Base-by-base conservation (phyloP, 2,888 invertebrate species). In the Agrilus mali region DNA sequence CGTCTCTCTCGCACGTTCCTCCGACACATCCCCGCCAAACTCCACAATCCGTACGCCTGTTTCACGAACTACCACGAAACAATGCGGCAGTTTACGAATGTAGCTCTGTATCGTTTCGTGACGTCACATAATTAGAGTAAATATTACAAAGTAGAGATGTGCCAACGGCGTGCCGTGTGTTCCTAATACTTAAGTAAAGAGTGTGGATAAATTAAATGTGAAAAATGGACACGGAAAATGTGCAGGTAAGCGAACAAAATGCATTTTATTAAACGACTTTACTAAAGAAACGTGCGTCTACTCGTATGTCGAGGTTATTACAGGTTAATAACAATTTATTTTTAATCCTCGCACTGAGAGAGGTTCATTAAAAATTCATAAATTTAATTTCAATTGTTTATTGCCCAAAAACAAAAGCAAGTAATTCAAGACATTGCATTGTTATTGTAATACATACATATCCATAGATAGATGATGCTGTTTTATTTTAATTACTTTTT, bases 91-190 rank as follows among this genome's bases (percentile, higher is more conserved):
- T 55, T 54, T 53, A 57, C 65, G 66, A 66, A 50, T 55, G 48
- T 59, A 53, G 55, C 60, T 61, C 64, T 65, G 64, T 65, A 66
- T 64, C 80, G 72, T 27, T 27, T 27, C 27, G 10, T 76, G 76
- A 76, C 75, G 76, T 76, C 76, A 76, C 69, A 73, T 75, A 75
- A 75, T 76, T 76, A 75, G 75, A 75, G 76, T 75, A 75, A 75
- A 75, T 75, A 27, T 27, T 27, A 75, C 75, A 75, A 75, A 75
- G 75, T 76, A 74, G 74, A 75, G 70, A 69, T 70, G 72, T 73
- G 72, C 71, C 71, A 71, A 73, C 72, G 72, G 74, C 73, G 74
- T 74, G 73, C 70, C 69, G 68, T 71, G 60, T 60, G 57, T 60
- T 27, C 27, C 27, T 27, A 48, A 56, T 51, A 45, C 48, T 45